Evolutionary conservation across 2,113 vertebrate genomes (phyloP), one percentile per base, ranked within the genome.

Genomic region (Amphilophus citrinellus): DNA sequence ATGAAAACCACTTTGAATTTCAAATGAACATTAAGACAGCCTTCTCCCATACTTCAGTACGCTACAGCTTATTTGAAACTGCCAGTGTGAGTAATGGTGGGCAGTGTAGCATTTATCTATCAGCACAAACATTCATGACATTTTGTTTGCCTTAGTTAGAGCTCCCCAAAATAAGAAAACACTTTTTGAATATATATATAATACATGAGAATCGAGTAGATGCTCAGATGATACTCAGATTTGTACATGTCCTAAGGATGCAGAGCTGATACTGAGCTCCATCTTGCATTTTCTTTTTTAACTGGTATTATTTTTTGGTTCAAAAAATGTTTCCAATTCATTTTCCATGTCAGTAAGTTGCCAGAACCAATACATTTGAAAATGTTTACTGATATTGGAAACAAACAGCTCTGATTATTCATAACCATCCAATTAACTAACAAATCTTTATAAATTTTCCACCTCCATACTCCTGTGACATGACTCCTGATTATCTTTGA

Each of bases 1-100:
- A 91, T 87, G 57, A 62, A 82, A 80, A 83, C 59, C 39, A 60
- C 75, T 80, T 77, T 84, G 88, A 86, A 85, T 91, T 88, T 90
- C 71, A 87, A 78, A 88, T 84, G 44, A 88, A 79, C 75, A 80
- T 56, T 79, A 85, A 88, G 80, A 73, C 80, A 84, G 79, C 71
- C 83, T 85, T 61, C 86, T 83, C 82, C 71, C 84, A 82, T 84
- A 84, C 81, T 87, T 87, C 76, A 87, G 82, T 87, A 85, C 15
- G 18, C 79, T 80, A 61, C 78, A 80, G 85, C 86, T 89, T 90
- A 88, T 89, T 88, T 88, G 76, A 81, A 83, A 76, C 92, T 94
- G 91, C 89, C 93, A 93, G 76, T 61, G 76, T 94, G 93, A 94
- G 83, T 95, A 93, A 94, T 92, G 85, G 84, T 68, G 76, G 77